A percentile compares a stretch with the other conserved stretches of the same genome.
Conservation (phyloP, 2,113 vertebrate species). For the Antennarius striatus region DNA sequence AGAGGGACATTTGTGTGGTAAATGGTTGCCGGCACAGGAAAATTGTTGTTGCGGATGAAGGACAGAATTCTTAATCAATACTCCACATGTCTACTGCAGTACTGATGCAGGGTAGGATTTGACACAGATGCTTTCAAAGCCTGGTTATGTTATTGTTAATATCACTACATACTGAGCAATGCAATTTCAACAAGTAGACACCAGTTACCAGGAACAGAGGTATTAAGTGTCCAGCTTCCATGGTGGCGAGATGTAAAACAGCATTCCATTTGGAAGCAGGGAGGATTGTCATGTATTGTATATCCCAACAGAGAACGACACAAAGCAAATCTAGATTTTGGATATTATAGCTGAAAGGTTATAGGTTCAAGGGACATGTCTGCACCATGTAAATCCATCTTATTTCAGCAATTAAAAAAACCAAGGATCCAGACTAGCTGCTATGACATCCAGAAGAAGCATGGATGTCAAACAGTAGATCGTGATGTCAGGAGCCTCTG, state of each 20-base stretch:
- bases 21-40: slow-evolving; percentile 47
- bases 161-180: background rate
- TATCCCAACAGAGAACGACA: slow-evolving; percentile 30
- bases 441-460: slow-evolving; percentile 64
- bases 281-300: slow-evolving; percentile 22
- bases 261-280: slow-evolving; percentile 72
- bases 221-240: slow-evolving; percentile 74
- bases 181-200: background rate
- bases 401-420: slow-evolving; percentile 42
- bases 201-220: slow-evolving; percentile 71
- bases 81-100: slow-evolving; percentile 2
- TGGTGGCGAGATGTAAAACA: slow-evolving; percentile 72
- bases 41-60: slow-evolving; percentile 40
- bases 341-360: slow-evolving; percentile 33
- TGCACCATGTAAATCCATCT: slow-evolving; percentile 54
- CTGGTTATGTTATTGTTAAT: no score
- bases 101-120: slow-evolving; percentile 39
- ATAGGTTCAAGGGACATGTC: slow-evolving; percentile 36
- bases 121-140: slow-evolving; percentile 22
- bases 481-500: slow-evolving; percentile 42
- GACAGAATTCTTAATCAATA: slow-evolving; percentile 27
- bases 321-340: slow-evolving; percentile 10
- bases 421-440: slow-evolving; percentile 56
- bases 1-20: slow-evolving; percentile 33
- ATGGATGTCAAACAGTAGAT: slow-evolving; percentile 54